Percentiles rank a stretch among this genome's conserved stretches.
phyloP scores from a whole-genome alignment of 2,113 vertebrate species.

The Protomyctophum bolini region DNA sequence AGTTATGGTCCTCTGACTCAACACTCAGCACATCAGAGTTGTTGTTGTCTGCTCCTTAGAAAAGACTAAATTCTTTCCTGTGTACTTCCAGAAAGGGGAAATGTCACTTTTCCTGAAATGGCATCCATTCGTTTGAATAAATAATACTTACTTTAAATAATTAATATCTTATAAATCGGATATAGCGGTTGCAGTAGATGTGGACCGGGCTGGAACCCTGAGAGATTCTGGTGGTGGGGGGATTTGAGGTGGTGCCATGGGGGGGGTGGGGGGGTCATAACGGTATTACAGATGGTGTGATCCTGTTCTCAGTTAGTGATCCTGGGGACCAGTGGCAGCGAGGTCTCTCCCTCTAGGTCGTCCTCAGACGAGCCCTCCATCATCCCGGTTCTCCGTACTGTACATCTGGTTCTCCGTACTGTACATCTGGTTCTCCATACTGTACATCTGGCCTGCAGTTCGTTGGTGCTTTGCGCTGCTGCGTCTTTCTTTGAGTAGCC shows the following conservation, averaged over 20 bases:
- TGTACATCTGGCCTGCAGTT: no score
- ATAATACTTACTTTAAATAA: conserved; percentile 26
- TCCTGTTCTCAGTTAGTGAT: background rate
- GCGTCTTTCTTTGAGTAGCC: no score
- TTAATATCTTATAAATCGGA: conserved; percentile 14
- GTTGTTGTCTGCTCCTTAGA: conserved; percentile 28
- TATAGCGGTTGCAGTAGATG: background rate
- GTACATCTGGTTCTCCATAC: no score
- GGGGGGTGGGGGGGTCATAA: background rate
- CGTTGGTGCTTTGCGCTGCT: no score
- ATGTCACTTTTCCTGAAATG: conserved; percentile 5
- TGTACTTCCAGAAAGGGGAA: conserved; percentile 28
- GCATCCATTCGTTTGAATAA: background rate
- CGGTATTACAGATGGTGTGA: background rate
- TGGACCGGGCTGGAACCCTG: background rate
- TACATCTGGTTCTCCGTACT: no score
- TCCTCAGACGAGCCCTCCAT: no score
- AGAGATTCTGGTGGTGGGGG: background rate
- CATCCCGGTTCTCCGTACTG: no score
- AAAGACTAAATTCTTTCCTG: conserved; percentile 12
- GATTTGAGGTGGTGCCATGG: no score
- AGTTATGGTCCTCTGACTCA: conserved; percentile 42
- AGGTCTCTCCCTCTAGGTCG: no score
- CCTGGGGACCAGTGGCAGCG: background rate
- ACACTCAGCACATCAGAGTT: conserved; percentile 22